These are phyloP conservation scores for Piprites chloris DNA, from an alignment of 2,113 vertebrate species.

Conservation along the genomic window DNA sequence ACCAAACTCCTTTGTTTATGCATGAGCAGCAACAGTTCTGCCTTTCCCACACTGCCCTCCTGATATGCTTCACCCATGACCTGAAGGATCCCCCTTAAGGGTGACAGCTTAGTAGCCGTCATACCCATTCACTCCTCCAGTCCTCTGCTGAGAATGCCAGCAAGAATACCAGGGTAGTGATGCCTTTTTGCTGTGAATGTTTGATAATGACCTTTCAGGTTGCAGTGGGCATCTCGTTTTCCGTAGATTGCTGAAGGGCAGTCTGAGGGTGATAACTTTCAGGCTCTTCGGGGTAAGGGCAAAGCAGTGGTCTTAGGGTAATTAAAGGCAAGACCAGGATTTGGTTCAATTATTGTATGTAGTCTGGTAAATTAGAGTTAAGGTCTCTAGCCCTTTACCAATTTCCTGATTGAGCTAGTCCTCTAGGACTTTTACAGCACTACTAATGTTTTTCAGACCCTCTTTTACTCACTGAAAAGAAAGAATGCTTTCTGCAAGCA, in stretches of 20 bases:
- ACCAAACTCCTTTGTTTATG: conserved; percentile 62
- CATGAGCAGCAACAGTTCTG: conserved; percentile 55
- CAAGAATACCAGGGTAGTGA: background rate
- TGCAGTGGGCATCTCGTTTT: background rate
- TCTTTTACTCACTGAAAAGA: background rate
- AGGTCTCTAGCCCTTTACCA: background rate
- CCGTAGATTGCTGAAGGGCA: background rate
- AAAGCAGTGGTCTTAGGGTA: background rate
- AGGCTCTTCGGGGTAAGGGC: background rate
- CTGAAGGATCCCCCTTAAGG: conserved; percentile 25
- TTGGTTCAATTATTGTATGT: background rate
- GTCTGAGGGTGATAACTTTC: background rate
- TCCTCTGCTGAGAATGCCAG: background rate
- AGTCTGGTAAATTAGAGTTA: background rate
- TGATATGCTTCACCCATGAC: conserved; percentile 51
- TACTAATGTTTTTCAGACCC: background rate
- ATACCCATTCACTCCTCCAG: background rate
- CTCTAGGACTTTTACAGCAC: conserved; percentile 2
- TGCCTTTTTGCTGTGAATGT: background rate
- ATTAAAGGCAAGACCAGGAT: background rate
- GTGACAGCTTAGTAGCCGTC: conserved; percentile 38
- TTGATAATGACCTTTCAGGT: background rate
- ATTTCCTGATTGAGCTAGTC: background rate
- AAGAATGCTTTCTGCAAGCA: conserved; percentile 3
- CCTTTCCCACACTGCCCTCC: conserved; percentile 60